Evolutionary conservation across 1,140 invertebrate genomes (phyloP).

Genomic region (Gryllus bimaculatus): DNA sequence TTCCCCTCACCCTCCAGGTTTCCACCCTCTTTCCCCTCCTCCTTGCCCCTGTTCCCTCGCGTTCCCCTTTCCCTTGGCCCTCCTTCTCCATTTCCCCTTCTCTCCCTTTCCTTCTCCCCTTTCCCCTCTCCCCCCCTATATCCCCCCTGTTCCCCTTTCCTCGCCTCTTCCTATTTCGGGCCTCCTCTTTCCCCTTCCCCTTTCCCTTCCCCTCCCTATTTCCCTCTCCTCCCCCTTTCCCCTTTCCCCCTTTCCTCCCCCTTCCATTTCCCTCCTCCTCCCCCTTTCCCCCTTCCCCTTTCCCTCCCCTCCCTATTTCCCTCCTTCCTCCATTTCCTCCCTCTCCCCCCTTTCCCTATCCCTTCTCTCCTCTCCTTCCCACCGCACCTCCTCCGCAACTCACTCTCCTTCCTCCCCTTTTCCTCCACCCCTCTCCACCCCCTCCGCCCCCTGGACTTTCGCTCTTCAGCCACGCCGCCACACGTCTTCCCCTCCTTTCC

Average conservation of each 20-base stretch:
- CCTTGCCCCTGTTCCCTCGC: no score
- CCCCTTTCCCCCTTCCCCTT: background rate
- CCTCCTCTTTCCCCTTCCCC: background rate
- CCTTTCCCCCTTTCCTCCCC: background rate
- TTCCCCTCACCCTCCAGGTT: background rate
- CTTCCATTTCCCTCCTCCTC: background rate
- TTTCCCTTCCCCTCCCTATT: background rate
- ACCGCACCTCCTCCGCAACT: no score
- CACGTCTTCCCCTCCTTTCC: background rate
- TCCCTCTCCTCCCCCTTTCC: background rate
- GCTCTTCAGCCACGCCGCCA: no score
- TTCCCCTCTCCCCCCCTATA: background rate
- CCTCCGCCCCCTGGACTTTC: no score
- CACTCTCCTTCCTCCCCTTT: background rate
- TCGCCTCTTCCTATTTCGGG: no score
- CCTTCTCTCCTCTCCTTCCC: background rate
- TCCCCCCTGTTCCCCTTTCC: no score
- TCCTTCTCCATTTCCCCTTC: background rate
- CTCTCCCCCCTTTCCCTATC: background rate
- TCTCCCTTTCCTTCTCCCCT: background rate
- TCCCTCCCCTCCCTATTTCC: background rate
- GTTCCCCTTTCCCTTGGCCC: no score
- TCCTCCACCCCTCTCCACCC: background rate
- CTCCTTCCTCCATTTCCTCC: background rate
- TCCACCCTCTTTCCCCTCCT: no score